These are phyloP conservation scores for Brienomyrus longianalis DNA, from an alignment of 2,113 vertebrate species.

Conservation along the genomic window DNA sequence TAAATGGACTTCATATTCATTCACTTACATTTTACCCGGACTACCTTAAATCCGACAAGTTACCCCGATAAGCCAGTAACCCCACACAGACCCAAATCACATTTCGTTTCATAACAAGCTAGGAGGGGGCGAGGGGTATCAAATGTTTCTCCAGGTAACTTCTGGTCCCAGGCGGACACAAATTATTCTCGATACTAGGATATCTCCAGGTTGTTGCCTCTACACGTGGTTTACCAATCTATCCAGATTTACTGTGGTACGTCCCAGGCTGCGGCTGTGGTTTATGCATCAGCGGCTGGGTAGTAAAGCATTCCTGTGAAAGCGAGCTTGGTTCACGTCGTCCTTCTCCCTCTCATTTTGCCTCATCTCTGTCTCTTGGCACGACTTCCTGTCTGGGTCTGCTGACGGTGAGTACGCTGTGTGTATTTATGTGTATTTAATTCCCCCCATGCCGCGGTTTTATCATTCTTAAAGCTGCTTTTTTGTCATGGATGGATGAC, in stretches of 20 bases:
- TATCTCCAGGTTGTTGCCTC: neutral
- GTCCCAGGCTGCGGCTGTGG: neutral
- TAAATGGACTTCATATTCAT: too few species aligned
- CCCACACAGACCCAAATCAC: neutral
- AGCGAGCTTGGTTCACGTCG: too few species aligned
- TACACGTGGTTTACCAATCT: neutral
- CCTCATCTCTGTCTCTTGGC: neutral
- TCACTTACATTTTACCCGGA: too few species aligned
- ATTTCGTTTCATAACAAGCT: neutral
- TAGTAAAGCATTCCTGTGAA: neutral
- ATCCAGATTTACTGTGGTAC: neutral
- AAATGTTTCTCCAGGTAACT: neutral
- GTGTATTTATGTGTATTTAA: neutral
- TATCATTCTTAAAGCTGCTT: neutral
- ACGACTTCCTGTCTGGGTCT: neutral
- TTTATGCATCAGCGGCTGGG: too few species aligned
- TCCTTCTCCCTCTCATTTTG: neutral
- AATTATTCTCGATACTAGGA: neutral
- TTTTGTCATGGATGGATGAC: neutral
- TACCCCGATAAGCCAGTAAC: too few species aligned
- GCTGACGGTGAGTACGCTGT: neutral
- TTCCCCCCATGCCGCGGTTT: neutral
- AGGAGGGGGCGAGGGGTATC: neutral
- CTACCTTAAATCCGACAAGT: too few species aligned
- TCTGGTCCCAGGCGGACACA: neutral